Evolutionary conservation across 2,888 invertebrate genomes (phyloP), one percentile per base, ranked within the genome.

Genomic region (Tinea pellionella): DNA sequence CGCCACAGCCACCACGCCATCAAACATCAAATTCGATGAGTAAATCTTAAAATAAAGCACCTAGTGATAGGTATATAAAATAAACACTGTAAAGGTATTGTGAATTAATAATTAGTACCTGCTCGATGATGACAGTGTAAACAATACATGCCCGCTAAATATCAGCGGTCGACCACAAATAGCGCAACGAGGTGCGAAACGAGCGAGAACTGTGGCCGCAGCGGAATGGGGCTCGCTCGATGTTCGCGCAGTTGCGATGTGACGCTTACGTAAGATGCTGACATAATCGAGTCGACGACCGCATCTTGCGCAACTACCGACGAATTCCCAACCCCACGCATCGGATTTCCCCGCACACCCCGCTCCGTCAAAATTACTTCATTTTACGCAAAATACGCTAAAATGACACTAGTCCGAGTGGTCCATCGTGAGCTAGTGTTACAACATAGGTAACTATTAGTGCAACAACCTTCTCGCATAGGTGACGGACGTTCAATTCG

Each of bases 271-370:
- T 85, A 87, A 87, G 73, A 72, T 69, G 72, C 83, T 86, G 87
- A 87, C 84, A 87, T 87, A 87, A 87, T 78, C 81, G 76, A 84
- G 86, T 86, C 86, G 85, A 82, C 83, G 86, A 86, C 87, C 86
- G 85, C 68, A 70, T 75, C 74, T 87, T 86, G 84, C 84, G 85
- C 82, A 87, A 87, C 75, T 73, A 71, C 67, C 68, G 71, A 75
- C 78, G 71, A 80, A 80, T 82, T 80, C 75, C 75, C 84, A 83
- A 83, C 85, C 86, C 86, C 78, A 78, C 80, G 74, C 78, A 75
- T 75, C 74, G 64, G 70, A 69, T 68, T 67, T 70, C 70, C 65
- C 73, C 77, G 70, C 74, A 70, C 73, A 70, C 67, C 72, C 69
- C 67, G 67, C 67, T 64, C 63, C 64, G 66, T 68, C 65, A 67